Evolutionary conservation across 2,797 vertebrate genomes (phyloP), one percentile per base, ranked within the genome.

Genomic region (Cynopterus sphinx): DNA sequence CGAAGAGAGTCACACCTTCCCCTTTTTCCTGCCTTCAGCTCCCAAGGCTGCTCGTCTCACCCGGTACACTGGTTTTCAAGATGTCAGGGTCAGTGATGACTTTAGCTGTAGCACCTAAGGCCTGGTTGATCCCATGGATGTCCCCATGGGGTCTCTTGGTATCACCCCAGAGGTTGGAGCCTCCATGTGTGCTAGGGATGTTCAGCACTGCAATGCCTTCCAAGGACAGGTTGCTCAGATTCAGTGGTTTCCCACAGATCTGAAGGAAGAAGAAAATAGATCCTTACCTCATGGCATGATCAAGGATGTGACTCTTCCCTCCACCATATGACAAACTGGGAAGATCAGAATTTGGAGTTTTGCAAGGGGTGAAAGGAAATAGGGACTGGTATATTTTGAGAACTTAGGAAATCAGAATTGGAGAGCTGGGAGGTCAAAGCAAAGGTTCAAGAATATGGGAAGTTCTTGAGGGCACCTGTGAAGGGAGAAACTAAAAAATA

Each of bases 151-250:
- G 91, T 97, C 98, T 99, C 98, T 99, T 99, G 95, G 99, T 98
- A 79, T 99, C 99, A 1, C 99, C 99, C 99, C 99, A 99, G 74
- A 99, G 99, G 98, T 99, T 99, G 97, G 99, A 99, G 93, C 99
- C 99, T 0, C 99, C 99, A 0, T 99, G 99, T 96, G 99, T 99
- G 98, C 99, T 99, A 96, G 99, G 99, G 98, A 99, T 99, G 98
- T 99, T 99, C 90, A 99, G 99, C 67, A 99, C 98, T 6, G 99
- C 99, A 33, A 99, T 98, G 71, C 99, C 99, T 95, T 99, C 99
- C 94, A 99, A 98, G 12, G 99, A 98, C 26, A 98, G 77, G 91
- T 83, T 96, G 81, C 98, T 99, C 97, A 99, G 98, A 96, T 99
- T 99, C 97, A 99, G 95, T 2, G 96, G 97, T 85, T 97, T 98